Evolutionary conservation across 2,113 vertebrate species (phyloP).

Genomic region (Phaetusa simplex): DNA sequence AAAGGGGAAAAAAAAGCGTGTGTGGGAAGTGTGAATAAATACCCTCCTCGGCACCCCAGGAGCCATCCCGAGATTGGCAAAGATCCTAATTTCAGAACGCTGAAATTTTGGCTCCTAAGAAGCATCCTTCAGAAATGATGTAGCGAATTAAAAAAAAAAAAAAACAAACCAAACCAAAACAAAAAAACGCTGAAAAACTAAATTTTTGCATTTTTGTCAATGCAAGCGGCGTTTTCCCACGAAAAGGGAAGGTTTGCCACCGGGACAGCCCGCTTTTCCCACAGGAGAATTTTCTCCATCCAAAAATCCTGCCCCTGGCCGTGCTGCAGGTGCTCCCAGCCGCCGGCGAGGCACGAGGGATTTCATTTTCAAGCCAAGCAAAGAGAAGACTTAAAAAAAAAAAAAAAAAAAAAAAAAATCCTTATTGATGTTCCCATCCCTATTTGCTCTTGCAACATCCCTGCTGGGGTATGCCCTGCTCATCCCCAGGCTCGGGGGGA

Average conservation of each 20-base stretch:
- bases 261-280: neutral
- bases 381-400: neutral
- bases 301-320: neutral
- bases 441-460: neutral
- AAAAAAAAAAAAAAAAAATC: neutral
- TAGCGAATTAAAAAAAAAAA: neutral
- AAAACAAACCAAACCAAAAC: neutral
- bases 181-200: neutral
- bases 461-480: neutral
- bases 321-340: slow-evolving; percentile 1
- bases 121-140: neutral
- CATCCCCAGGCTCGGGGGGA: neutral
- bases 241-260: neutral
- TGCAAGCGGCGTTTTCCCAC: neutral
- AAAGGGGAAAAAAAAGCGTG: neutral
- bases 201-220: neutral
- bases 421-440: neutral
- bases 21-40: slow-evolving; percentile 43
- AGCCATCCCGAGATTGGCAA: neutral
- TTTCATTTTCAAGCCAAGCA: neutral
- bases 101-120: neutral
- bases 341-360: neutral
- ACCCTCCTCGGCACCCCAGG: neutral
- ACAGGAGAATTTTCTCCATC: neutral
- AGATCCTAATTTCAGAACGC: neutral